These are phyloP conservation scores for Lucinisca nassula DNA, from an alignment of 2,888 invertebrate species.

Conservation along the genomic window DNA sequence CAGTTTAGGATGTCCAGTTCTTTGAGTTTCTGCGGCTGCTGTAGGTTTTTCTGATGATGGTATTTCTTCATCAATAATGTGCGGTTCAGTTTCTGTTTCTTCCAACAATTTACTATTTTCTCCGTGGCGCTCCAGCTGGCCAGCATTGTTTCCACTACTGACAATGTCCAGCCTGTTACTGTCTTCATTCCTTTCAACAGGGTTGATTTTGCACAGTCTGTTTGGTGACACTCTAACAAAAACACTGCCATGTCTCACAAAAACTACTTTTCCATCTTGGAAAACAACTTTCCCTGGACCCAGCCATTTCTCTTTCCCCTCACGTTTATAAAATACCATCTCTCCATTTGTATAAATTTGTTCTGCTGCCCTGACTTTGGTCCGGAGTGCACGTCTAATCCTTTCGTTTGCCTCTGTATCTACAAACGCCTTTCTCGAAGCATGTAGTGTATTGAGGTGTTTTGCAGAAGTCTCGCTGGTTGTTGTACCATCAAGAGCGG, in stretches of 20 bases:
- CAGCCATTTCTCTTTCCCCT: slow-evolving; percentile 57
- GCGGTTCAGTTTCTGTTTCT: background rate
- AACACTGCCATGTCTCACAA: slow-evolving; percentile 28
- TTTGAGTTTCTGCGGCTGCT: background rate
- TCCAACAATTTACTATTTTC: background rate
- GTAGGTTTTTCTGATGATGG: background rate
- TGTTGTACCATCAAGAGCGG: slow-evolving; percentile 52
- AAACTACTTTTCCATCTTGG: slow-evolving; percentile 72
- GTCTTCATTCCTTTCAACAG: background rate
- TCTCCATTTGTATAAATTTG: slow-evolving; percentile 70
- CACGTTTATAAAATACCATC: slow-evolving; percentile 67
- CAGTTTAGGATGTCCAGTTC: background rate
- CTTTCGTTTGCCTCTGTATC: slow-evolving; percentile 67
- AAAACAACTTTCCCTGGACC: slow-evolving; percentile 73
- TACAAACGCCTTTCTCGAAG: slow-evolving; percentile 57
- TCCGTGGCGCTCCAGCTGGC: background rate
- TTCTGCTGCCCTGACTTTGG: slow-evolving; percentile 67
- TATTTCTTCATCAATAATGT: background rate
- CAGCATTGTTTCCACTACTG: background rate
- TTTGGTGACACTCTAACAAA: slow-evolving; percentile 75
- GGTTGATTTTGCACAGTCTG: slow-evolving; percentile 43
- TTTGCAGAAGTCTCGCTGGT: slow-evolving; percentile 45
- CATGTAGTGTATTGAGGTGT: slow-evolving; percentile 53
- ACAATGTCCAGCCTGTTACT: background rate
- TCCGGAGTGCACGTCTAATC: slow-evolving; percentile 62